Conservation (phyloP, 2,797 vertebrate species). For the Sebastes minor region DNA sequence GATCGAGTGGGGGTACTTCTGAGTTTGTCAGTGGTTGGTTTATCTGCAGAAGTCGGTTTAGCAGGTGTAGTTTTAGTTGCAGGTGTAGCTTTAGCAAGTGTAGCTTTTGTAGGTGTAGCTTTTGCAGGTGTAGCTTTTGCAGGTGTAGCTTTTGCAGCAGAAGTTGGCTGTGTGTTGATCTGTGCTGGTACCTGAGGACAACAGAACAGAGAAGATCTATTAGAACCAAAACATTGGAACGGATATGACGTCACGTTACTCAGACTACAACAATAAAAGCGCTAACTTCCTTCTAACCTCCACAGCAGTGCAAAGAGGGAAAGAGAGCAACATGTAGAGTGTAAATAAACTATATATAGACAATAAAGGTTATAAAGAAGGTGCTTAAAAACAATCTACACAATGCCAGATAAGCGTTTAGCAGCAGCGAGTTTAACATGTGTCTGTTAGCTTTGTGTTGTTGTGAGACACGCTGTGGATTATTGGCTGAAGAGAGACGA, state of each 20-base stretch:
- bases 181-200: constrained; percentile 80
- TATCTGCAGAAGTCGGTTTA: constrained; percentile 30
- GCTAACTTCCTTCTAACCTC: too few relatives aligned
- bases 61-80: neutral
- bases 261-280: too few relatives aligned
- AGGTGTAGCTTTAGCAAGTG: too few relatives aligned
- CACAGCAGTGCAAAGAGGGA: too few relatives aligned
- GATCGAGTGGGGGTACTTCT: neutral
- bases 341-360: neutral
- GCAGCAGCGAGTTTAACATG: accelerated
- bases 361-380: neutral
- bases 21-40: constrained; percentile 18
- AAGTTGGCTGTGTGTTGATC: constrained; percentile 58
- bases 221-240: neutral
- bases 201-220: neutral
- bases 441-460: accelerated
- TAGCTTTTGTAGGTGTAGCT: neutral
- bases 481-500: neutral
- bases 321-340: neutral
- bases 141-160: neutral
- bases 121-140: neutral
- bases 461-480: too few relatives aligned
- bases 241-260: too few relatives aligned
- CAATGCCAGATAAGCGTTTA: too few relatives aligned
- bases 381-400: neutral